These are phyloP conservation scores for Chrysemys picta DNA, from an alignment of 2,113 vertebrate genomes.

Conservation along the genomic window DNA sequence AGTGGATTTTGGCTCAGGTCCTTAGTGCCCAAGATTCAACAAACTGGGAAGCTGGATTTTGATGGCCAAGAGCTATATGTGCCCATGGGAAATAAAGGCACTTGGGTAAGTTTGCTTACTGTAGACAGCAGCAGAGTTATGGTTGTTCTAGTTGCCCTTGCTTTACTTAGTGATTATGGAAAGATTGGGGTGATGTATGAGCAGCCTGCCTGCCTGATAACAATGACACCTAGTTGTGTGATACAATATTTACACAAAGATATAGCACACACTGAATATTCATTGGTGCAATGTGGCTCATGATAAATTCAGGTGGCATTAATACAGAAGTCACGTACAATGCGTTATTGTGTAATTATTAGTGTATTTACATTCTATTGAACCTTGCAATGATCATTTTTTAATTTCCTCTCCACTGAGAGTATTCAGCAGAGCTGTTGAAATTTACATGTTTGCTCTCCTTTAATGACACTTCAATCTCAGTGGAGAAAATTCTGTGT, in stretches of 20 bases:
- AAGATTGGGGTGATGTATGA: background rate
- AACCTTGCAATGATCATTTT: constrained; percentile 33
- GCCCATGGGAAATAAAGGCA: background rate
- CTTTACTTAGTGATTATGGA: background rate
- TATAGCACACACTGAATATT: constrained; percentile 22
- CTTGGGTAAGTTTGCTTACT: background rate
- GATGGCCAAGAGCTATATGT: background rate
- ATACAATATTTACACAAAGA: constrained; percentile 37
- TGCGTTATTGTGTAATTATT: constrained; percentile 53
- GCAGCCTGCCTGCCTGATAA: background rate
- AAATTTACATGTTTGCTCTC: constrained; percentile 34
- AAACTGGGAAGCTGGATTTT: background rate
- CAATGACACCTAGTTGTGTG: constrained; percentile 1
- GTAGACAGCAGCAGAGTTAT: background rate
- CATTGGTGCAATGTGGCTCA: background rate
- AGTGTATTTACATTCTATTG: constrained; percentile 52
- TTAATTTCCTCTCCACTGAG: constrained; percentile 47
- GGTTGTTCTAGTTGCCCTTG: background rate
- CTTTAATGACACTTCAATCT: background rate
- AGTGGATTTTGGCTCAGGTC: background rate
- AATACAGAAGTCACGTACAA: constrained; percentile 45
- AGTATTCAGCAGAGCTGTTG: constrained; percentile 25
- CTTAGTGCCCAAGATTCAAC: background rate
- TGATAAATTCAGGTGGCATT: constrained; percentile 39
- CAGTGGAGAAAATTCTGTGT: background rate